Evolutionary conservation across 2,888 invertebrate species (phyloP).

Genomic region (Falcaria lacertinaria): DNA sequence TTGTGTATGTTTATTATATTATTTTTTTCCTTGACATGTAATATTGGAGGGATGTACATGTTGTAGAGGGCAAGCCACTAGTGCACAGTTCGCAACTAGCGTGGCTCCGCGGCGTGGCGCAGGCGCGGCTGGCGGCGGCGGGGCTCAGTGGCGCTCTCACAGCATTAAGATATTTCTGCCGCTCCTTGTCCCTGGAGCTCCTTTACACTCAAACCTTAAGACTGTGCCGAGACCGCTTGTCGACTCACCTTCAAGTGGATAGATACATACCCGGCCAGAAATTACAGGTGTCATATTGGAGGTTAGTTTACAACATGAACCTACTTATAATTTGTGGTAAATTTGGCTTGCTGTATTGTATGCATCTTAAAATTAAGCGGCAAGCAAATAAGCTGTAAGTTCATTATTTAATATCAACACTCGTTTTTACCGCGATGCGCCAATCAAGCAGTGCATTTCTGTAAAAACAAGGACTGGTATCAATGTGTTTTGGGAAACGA

Average conservation of each 20-base stretch:
- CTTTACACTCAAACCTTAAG: conserved; percentile 93
- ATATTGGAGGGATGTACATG: no score
- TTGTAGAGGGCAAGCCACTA: conserved; percentile 93
- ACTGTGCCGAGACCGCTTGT: conserved; percentile 91
- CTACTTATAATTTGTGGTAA: no score
- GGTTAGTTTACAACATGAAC: conserved; percentile 60
- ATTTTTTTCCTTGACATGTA: no score
- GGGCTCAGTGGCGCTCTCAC: conserved; percentile 84
- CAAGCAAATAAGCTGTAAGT: no score
- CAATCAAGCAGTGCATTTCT: no score
- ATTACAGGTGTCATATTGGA: conserved; percentile 97
- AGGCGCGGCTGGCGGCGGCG: conserved; percentile 90
- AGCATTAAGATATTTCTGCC: conserved; percentile 93
- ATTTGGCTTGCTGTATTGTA: no score
- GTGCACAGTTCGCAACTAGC: conserved; percentile 96
- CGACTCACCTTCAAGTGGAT: conserved; percentile 93
- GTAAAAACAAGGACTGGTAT: no score
- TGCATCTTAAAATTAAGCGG: no score
- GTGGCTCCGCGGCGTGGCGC: conserved; percentile 96
- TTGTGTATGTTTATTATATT: no score
- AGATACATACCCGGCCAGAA: conserved; percentile 94
- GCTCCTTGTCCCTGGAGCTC: conserved; percentile 94
- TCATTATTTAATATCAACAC: no score
- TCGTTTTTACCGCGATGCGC: no score
- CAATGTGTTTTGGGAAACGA: no score